Evolutionary conservation across 2,113 vertebrate genomes (phyloP).

Genomic region (Shinisaurus crocodilurus): DNA sequence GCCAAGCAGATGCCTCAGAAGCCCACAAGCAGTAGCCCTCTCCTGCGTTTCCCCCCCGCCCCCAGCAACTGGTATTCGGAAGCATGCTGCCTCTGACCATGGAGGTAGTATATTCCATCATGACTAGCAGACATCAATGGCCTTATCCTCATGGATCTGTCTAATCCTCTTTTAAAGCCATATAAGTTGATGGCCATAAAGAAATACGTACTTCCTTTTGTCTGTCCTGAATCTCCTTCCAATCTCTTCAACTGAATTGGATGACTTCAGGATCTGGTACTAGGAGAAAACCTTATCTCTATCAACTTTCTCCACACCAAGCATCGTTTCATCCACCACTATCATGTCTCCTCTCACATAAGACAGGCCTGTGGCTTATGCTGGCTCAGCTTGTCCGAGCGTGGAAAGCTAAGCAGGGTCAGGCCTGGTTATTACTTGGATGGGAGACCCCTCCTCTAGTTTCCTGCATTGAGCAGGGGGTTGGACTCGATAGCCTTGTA

Average conservation of each 20-base stretch:
- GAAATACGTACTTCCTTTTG: neutral
- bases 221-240: neutral
- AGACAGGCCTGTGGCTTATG: no score
- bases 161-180: neutral
- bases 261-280: neutral
- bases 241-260: no score
- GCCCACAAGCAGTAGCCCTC: neutral
- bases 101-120: neutral
- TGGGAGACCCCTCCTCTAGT: no score
- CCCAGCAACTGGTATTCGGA: neutral
- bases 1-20: no score
- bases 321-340: neutral
- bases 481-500: no score
- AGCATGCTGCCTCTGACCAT: neutral
- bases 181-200: neutral
- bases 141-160: neutral
- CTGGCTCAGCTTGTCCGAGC: no score
- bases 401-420: no score
- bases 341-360: neutral
- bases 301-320: neutral
- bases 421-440: no score
- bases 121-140: neutral
- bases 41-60: neutral
- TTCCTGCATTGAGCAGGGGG: no score
- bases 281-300: neutral